Evolutionary conservation across 2,797 vertebrate species (phyloP).

Genomic region (Eutrigla gurnardus): DNA sequence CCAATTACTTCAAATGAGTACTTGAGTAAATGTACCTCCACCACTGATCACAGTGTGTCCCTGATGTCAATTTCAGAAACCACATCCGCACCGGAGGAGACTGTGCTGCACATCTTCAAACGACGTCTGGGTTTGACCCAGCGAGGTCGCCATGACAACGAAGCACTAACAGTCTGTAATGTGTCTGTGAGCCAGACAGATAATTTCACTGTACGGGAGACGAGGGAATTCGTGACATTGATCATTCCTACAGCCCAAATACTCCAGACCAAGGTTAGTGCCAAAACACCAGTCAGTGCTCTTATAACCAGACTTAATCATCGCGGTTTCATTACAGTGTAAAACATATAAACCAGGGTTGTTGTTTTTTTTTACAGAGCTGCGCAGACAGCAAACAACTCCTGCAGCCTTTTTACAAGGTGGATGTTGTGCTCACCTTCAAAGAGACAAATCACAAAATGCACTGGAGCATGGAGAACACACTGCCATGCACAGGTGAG

Average conservation of each 20-base stretch:
- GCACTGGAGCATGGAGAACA: constrained; percentile 83
- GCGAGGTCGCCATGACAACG: constrained; percentile 61
- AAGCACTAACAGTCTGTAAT: constrained; percentile 69
- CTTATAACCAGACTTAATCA: not conserved
- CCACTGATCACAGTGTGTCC: not conserved
- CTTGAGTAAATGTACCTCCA: not conserved
- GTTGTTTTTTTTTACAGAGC: constrained; percentile 66
- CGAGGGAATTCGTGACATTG: constrained; percentile 69
- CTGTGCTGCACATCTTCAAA: constrained; percentile 79
- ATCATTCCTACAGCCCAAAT: constrained; percentile 61
- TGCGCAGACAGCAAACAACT: constrained; percentile 58
- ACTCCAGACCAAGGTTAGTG: constrained; percentile 75
- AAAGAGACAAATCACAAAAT: constrained; percentile 79
- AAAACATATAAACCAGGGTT: constrained; percentile 37
- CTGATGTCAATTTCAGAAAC: constrained; percentile 56
- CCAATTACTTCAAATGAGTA: not conserved
- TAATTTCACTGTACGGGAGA: constrained; percentile 73
- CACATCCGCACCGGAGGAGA: constrained; percentile 54
- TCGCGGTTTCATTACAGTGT: constrained; percentile 19
- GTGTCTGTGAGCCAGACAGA: constrained; percentile 68
- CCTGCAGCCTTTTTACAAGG: constrained; percentile 75
- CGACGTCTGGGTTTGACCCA: constrained; percentile 78
- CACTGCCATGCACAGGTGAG: constrained; percentile 80
- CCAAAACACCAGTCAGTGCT: not conserved
- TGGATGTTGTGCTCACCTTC: constrained; percentile 81